Percentiles rank a stretch among this genome's conserved stretches.
Evolutionary conservation across 2,113 vertebrate species (phyloP).

Genomic region (human): GRCh38 chr1:50589001-50589500

Average conservation of each 20-base stretch:
- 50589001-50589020: background rate
- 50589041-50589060: background rate
- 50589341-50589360: background rate
- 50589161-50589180: background rate
- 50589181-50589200: background rate
- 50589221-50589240: background rate
- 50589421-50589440: background rate
- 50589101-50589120: background rate
- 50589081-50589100: background rate
- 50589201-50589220: background rate
- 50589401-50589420: background rate
- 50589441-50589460: background rate
- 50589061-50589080: background rate
- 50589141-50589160: background rate
- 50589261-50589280: background rate
- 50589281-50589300: background rate
- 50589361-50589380: background rate
- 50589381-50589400: background rate
- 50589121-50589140: background rate
- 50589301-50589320: too few species aligned
- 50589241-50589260: background rate
- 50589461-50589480: background rate
- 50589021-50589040: background rate
- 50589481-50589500: background rate
- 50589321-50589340: background rate